Percentiles rank a stretch among this genome's conserved stretches.
phyloP scores from a whole-genome alignment of 2,113 vertebrate genomes.

The Rutilus rutilus region DNA sequence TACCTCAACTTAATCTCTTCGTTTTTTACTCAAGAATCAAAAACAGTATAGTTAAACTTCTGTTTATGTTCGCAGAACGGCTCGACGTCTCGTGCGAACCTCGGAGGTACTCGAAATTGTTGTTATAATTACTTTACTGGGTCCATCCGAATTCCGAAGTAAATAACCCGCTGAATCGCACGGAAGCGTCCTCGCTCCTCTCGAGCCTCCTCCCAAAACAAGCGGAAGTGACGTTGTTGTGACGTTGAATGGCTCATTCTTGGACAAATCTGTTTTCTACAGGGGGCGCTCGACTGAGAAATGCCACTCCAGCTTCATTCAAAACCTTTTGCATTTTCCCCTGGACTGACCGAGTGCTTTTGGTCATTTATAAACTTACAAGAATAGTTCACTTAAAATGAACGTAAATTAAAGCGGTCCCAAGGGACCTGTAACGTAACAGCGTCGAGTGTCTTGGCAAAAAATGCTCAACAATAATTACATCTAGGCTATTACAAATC shows the following conservation, averaged over 20 bases:
- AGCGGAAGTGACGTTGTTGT: constrained; percentile 39
- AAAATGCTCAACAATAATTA: too few relatives aligned
- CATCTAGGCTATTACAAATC: too few relatives aligned
- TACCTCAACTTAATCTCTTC: constrained; percentile 12
- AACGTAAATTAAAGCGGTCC: too few relatives aligned
- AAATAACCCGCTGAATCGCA: constrained; percentile 5
- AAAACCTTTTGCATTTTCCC: neutral
- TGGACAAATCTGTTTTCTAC: neutral
- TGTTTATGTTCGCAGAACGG: neutral
- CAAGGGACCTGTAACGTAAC: too few relatives aligned
- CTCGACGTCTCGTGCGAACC: neutral
- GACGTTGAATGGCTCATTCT: neutral
- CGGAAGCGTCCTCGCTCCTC: constrained; percentile 33
- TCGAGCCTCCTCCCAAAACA: constrained; percentile 4
- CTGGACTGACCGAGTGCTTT: too few relatives aligned
- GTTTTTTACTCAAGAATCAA: neutral
- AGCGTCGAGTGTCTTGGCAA: too few relatives aligned
- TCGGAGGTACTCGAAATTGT: neutral
- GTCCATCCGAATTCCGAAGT: neutral
- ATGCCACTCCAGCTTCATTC: neutral
- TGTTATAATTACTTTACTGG: neutral
- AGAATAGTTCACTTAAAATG: too few relatives aligned
- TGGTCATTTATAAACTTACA: too few relatives aligned
- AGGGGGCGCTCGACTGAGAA: neutral
- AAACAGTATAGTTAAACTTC: neutral